phyloP scores from a whole-genome alignment of 2,113 vertebrate species.

The Heterochromis multidens region DNA sequence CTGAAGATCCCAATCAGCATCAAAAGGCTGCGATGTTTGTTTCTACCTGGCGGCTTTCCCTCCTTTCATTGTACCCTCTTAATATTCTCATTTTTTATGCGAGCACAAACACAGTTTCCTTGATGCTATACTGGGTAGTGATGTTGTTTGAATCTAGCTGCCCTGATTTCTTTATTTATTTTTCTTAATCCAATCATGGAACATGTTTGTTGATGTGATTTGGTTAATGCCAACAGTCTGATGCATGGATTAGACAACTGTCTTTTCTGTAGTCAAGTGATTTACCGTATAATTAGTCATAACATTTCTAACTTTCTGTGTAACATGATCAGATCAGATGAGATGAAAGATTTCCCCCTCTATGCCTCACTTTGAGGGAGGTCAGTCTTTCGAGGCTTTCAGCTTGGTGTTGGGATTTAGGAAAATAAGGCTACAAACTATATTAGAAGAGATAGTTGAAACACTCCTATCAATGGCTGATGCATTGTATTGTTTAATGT shows the following conservation, averaged over 20 bases:
- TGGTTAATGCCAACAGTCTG: constrained; percentile 16
- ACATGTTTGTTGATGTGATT: constrained; percentile 40
- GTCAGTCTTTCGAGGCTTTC: constrained; percentile 10
- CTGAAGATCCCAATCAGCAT: constrained; percentile 61
- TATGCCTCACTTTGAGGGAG: background rate
- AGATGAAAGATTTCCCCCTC: constrained; percentile 7
- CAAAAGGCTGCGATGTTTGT: constrained; percentile 52
- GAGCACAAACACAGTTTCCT: constrained; percentile 7
- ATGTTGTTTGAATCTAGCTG: background rate
- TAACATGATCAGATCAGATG: constrained; percentile 17
- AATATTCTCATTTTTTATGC: background rate
- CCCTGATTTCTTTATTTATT: constrained; percentile 6
- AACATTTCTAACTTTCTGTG: constrained; percentile 5
- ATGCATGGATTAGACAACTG: constrained; percentile 16
- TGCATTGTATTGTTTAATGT: constrained; percentile 61
- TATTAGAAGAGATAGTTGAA: constrained; percentile 13
- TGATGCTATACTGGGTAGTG: background rate
- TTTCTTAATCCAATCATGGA: constrained; percentile 34
- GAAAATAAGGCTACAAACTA: background rate
- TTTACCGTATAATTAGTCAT: constrained; percentile 22
- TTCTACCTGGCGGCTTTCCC: constrained; percentile 25
- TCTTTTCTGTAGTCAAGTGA: background rate
- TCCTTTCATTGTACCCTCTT: constrained; percentile 20
- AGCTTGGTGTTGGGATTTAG: background rate
- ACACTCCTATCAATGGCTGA: constrained; percentile 55